Percentiles rank a stretch among this genome's conserved stretches.
Conservation (phyloP, 2,888 invertebrate species). For the Sminthurides aquaticus region DNA sequence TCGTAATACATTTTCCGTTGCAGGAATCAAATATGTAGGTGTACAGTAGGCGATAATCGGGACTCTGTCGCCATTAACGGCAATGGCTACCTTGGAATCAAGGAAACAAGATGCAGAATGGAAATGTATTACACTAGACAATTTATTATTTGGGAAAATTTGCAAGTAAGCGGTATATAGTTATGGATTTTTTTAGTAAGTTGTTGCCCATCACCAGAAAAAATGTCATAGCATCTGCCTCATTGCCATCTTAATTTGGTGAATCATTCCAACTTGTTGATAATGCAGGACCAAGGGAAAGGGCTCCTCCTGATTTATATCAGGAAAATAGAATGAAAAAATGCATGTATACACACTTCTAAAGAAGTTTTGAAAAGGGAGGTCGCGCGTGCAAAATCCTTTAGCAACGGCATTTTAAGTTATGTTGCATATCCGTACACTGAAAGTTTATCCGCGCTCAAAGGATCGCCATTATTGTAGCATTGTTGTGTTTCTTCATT, state of each 20-base stretch:
- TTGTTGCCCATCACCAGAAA: background rate
- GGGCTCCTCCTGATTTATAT: background rate
- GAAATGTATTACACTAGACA: too few relatives aligned
- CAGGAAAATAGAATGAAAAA: background rate
- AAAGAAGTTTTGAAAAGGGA: background rate
- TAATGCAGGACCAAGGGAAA: background rate
- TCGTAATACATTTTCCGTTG: too few relatives aligned
- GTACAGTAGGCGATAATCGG: too few relatives aligned
- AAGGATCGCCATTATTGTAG: background rate
- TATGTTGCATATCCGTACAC: background rate
- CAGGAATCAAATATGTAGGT: too few relatives aligned
- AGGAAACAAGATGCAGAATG: too few relatives aligned
- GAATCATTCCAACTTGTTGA: background rate
- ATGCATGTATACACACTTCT: background rate
- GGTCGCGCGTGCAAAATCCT: background rate
- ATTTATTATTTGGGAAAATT: too few relatives aligned
- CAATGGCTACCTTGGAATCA: too few relatives aligned
- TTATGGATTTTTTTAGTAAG: too few relatives aligned
- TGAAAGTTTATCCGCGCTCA: too few relatives aligned
- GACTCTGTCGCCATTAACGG: too few relatives aligned
- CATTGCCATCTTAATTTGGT: background rate
- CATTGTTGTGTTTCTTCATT: background rate
- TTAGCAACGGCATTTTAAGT: background rate
- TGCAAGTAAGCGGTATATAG: too few relatives aligned
- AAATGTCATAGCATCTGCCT: background rate